Base-by-base conservation (phyloP, 2,888 invertebrate species). In the Zele albiditarsus region DNA sequence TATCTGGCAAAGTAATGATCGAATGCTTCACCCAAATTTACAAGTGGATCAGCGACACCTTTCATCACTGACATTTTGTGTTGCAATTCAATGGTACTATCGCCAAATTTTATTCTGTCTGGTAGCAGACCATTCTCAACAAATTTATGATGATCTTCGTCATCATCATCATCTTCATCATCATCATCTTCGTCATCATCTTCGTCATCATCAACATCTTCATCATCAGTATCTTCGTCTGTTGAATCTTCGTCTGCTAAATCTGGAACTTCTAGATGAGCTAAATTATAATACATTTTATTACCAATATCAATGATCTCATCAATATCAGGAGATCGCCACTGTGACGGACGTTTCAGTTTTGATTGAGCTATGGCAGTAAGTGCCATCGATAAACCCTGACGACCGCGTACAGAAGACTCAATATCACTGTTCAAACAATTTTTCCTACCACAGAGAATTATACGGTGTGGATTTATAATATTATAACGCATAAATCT, bases 11-110 rank as follows among this genome's bases (percentile, higher is more conserved):
- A 88, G 62, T 86, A 88, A 27, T 80, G 80, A 58, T 87, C 86
- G 2, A 89, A 79, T 53, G 87, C 87, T 58, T 88, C 88, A 0
- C 84, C 86, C 0, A 88, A 81, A 71, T 88, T 88, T 0, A 82
- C 86, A 3, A 88, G 46, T 3, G 88, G 88, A 78, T 82, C 82
- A 0, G 86, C 83, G 1, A 84, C 81, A 0, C 88, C 88, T 2
- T 82, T 74, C 0, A 82, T 42, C 0, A 86, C 20, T 0, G 83
- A 81, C 78, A 79, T 77, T 77, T 81, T 84, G 5, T 75, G 79
- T 27, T 77, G 79, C 5, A 85, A 82, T 14, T 77, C 74, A 0
- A 86, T 82, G 0, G 77, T 76, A 10, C 83, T 79, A 0, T 83
- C 82, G 0, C 78, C 82, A 2, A 88, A 72, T 62, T 80, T 84